Evolutionary conservation across 2,113 vertebrate species (phyloP).

Genomic region (Thamnophis sirtalis): DNA sequence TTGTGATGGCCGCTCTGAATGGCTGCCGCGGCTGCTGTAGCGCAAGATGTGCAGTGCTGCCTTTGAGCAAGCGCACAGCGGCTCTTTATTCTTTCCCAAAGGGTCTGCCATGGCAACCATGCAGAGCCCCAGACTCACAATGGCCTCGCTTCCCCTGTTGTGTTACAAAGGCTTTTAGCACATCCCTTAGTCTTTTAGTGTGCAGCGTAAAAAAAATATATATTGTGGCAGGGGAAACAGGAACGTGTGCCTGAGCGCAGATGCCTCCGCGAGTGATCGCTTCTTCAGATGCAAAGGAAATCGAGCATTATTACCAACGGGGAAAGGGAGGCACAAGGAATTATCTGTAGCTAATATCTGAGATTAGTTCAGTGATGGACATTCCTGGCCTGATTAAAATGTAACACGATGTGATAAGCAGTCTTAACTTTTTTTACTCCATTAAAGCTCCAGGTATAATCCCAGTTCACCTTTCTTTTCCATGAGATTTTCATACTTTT

Average conservation of each 20-base stretch:
- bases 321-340: neutral
- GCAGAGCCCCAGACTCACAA: conserved; percentile 56
- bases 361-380: neutral
- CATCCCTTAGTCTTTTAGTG: neutral
- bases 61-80: conserved; percentile 67
- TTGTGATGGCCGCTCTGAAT: conserved; percentile 65
- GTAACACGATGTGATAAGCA: neutral
- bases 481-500: neutral
- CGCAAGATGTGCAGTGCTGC: conserved; percentile 50
- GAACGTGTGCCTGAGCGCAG: neutral
- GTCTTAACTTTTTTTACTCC: neutral
- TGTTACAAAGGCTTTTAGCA: neutral
- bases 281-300: neutral
- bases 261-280: neutral
- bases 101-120: conserved; percentile 71
- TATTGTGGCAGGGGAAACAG: neutral
- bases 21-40: conserved; percentile 62
- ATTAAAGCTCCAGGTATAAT: neutral
- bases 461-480: neutral
- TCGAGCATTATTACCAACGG: neutral
- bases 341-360: neutral
- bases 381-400: neutral
- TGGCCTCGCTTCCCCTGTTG: conserved; percentile 20
- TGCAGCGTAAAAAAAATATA: neutral
- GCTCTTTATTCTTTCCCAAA: conserved; percentile 61